Evolutionary conservation across 2,113 vertebrate genomes (phyloP), one percentile per base, ranked within the genome.

Genomic region (Puma concolor): DNA sequence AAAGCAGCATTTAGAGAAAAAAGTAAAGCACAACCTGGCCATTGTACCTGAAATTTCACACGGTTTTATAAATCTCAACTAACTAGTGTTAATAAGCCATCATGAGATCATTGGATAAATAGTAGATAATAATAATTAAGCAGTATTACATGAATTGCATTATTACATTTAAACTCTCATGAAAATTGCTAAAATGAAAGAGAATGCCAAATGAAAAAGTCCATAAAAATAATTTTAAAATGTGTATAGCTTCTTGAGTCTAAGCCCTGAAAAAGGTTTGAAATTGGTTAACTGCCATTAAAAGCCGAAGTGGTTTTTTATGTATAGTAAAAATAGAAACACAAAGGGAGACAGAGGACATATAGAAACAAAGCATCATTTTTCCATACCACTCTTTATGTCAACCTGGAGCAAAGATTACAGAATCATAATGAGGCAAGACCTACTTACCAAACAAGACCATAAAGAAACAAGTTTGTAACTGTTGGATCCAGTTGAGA

Each of bases 21-120:
- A 88, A 88, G 67, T 66, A 38, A 87, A 97, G 74, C 21, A 36
- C 7, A 52, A 67, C 84, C 36, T 80, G 31, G 14, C 72, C 77
- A 76, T 71, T 66, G 60, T 72, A 33, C 92, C 67, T 60, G 52
- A 69, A 92, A 94, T 88, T 91, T 95, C 90, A 92, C 64, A 96
- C 31, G 33, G 38, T 76, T 96, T 94, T 90, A 81, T 96, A 97
- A 97, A 97, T 87, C 92, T 96, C 89, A 84, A 97, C 98, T 97
- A 98, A 98, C 96, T 95, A 97, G 80, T 97, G 97, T 98, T 98
- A 97, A 97, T 81, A 94, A 91, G 88, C 52, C 38, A 94, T 76
- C 54, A 74, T 98, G 96, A 98, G 92, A 74, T 98, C 97, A 97
- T 21, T 96, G 66, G 92, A 95, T 96, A 98, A 97, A 97, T 90